phyloP scores from a whole-genome alignment of 2,797 vertebrate genomes.

The Falco concolor region DNA sequence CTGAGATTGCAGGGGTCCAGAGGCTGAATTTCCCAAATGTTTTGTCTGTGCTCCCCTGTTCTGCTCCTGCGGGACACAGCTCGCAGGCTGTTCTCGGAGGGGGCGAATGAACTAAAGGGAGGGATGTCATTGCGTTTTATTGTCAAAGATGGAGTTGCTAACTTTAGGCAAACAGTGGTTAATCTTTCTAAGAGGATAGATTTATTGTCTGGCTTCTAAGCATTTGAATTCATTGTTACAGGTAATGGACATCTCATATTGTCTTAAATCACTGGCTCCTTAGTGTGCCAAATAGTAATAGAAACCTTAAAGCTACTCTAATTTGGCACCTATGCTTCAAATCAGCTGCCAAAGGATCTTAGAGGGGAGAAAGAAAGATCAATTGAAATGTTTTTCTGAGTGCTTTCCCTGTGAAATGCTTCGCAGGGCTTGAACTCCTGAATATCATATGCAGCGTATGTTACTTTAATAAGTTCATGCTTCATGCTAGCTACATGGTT shows the following conservation, averaged over 20 bases:
- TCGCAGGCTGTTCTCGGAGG: background rate
- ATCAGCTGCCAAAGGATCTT: slow-evolving; percentile 48
- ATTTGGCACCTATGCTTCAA: slow-evolving; percentile 66
- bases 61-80: background rate
- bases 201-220: slow-evolving; percentile 29
- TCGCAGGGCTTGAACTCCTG: background rate
- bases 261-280: slow-evolving; percentile 67
- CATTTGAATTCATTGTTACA: slow-evolving; percentile 55
- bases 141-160: background rate
- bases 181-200: slow-evolving; percentile 7
- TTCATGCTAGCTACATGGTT: background rate
- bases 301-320: slow-evolving; percentile 59
- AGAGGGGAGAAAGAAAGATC: background rate
- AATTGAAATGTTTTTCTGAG: slow-evolving; percentile 57
- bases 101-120: background rate
- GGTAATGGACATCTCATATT: slow-evolving; percentile 67
- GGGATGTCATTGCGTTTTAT: background rate
- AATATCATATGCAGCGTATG: background rate
- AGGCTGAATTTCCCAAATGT: background rate
- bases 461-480: background rate
- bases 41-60: background rate
- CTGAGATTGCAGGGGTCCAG: background rate
- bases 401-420: slow-evolving; percentile 21
- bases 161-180: slow-evolving; percentile 33
- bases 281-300: slow-evolving; percentile 57